Base-by-base conservation (phyloP, 2,113 vertebrate species). In the Hippocampus guttulatus region DNA sequence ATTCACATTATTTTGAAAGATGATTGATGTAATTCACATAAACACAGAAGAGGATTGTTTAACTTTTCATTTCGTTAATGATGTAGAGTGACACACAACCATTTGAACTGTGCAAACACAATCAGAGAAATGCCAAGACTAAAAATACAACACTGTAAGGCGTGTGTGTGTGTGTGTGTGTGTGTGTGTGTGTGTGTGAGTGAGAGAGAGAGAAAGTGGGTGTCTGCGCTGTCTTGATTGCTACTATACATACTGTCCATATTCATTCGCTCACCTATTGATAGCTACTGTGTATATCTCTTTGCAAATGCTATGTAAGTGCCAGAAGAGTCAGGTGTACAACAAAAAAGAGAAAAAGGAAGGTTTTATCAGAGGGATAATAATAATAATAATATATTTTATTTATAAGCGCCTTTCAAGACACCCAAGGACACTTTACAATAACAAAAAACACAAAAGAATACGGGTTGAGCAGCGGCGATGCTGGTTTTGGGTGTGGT, bases 91-190 rank as follows among this genome's bases (percentile, higher is more conserved):
- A 84, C 33, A 67, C 49, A 49, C 49, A 25, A 30, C 72, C 65
- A 67, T 88, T 85, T 86, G 72, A 84, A 79, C 68, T 74, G 83
- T 82, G 78, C 72, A 86, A 87, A 88, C 84, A 82, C 76, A 82
- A 81, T 83, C 78, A 82, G 76, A 86, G 74, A 86, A 89, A 85
- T 87, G 80, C 76, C 80, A 87, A 57, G 55, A 71, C 78, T 88
- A 86, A 87, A 88, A 88, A 90, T 90, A 88, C 77, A 64, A 75
- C 67, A 58, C 67, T 45, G n/a, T 64, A 33, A 6, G 57, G 77
- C 65, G 54, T 64, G 57, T 33, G 30, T 33, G 30, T 33, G 30
- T 33, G 30, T 30, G 30, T 54, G 62, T 70, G 74, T 75, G 69
- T 25, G 55, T 58, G 62, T 52, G 75, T 68, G 85, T 4, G 45